Evolutionary conservation across 2,113 vertebrate genomes (phyloP).

Genomic region (Ageneiosus marmoratus): DNA sequence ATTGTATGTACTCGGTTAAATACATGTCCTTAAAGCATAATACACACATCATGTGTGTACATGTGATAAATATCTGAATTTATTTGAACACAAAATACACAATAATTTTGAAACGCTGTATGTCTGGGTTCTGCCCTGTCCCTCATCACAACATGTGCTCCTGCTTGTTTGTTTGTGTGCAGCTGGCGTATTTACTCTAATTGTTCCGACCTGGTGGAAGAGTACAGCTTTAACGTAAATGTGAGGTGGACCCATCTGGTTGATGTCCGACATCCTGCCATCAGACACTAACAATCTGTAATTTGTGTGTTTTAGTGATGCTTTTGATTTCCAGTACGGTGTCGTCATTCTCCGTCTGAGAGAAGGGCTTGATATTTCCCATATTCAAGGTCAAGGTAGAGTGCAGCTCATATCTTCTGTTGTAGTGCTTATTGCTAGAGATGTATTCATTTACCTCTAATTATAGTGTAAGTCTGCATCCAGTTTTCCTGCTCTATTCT

Average conservation of each 20-base stretch:
- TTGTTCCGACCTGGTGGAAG: constrained; percentile 40
- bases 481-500: neutral
- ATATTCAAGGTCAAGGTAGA: constrained; percentile 95
- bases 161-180: constrained; percentile 33
- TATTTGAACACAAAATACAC: no score
- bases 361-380: constrained; percentile 94
- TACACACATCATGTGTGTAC: neutral
- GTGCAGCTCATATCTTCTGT: neutral
- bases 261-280: constrained; percentile 31
- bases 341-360: constrained; percentile 89
- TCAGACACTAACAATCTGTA: constrained; percentile 38
- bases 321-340: constrained; percentile 95
- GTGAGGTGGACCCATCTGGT: neutral
- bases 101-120: no score
- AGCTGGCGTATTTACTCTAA: neutral
- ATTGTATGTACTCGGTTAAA: no score
- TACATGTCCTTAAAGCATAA: neutral
- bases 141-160: neutral
- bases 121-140: neutral
- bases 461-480: neutral
- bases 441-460: neutral
- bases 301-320: constrained; percentile 76
- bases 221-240: constrained; percentile 36
- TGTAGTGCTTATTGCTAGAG: neutral
- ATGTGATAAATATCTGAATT: neutral